A percentile compares a stretch with the other conserved stretches of the same genome.
Conservation (phyloP, 2,888 invertebrate genomes). For the Hylaea fasciaria region DNA sequence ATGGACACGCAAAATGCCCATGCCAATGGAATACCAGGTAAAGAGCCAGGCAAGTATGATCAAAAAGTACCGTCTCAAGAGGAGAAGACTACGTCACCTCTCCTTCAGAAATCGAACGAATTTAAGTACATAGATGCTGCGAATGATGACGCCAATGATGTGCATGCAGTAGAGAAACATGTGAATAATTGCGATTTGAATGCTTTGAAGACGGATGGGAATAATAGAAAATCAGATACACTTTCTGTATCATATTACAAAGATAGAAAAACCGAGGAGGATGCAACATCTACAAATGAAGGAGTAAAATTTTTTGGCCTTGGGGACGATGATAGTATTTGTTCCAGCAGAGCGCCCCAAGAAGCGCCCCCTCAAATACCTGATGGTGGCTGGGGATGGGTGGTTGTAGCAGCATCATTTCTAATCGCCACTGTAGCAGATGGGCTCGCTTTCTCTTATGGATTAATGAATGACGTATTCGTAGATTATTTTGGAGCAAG, state of each 20-base stretch:
- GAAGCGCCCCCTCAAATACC: constrained; percentile 86
- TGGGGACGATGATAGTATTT: constrained; percentile 79
- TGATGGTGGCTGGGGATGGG: constrained; percentile 97
- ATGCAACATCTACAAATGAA: constrained; percentile 75
- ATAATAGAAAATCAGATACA: constrained; percentile 55
- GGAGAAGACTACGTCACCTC: constrained; percentile 79
- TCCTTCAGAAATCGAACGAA: constrained; percentile 65
- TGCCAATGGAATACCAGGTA: constrained; percentile 79
- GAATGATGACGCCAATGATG: constrained; percentile 55
- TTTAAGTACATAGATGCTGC: constrained; percentile 71
- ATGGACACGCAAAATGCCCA: constrained; percentile 77
- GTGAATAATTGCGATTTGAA: constrained; percentile 73
- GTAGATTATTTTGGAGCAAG: constrained; percentile 90
- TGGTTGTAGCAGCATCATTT: constrained; percentile 94
- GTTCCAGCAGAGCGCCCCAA: constrained; percentile 67
- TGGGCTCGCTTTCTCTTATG: constrained; percentile 97
- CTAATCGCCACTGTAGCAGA: constrained; percentile 95
- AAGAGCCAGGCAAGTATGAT: constrained; percentile 71
- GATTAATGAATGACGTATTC: constrained; percentile 92
- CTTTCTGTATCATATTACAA: constrained; percentile 65
- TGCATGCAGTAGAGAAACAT: constrained; percentile 55
- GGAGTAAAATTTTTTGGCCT: constrained; percentile 83
- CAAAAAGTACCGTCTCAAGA: constrained; percentile 78
- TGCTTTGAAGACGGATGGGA: constrained; percentile 69
- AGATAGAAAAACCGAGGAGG: constrained; percentile 69